Percentiles rank a stretch among this genome's conserved stretches.
Evolutionary conservation across 2,888 invertebrate genomes (phyloP).

Genomic region (Melanchra persicariae): DNA sequence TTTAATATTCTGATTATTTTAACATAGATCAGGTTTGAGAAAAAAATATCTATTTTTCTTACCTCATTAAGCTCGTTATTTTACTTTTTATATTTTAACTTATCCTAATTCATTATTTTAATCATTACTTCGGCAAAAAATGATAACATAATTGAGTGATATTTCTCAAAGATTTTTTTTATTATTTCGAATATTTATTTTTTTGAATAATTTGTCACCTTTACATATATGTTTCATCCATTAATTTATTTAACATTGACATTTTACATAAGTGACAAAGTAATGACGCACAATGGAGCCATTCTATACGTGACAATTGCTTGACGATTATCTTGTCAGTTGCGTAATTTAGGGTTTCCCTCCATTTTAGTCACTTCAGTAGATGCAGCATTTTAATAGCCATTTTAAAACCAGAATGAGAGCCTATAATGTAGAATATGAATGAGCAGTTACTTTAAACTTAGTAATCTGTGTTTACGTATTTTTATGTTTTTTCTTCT

Average conservation of each 20-base stretch:
- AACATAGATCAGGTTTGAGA: background rate
- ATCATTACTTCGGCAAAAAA: background rate
- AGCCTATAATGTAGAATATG: background rate
- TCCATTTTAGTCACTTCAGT: constrained; percentile 8
- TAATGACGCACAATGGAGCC: constrained; percentile 49
- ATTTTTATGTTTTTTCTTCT: background rate
- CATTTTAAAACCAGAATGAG: background rate
- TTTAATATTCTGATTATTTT: background rate
- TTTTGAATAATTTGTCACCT: background rate
- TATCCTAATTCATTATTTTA: background rate
- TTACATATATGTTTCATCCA: constrained; percentile 23
- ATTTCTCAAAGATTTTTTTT: background rate
- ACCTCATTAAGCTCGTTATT: background rate
- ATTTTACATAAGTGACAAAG: constrained; percentile 28
- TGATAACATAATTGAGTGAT: no score
- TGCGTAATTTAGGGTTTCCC: constrained; percentile 37
- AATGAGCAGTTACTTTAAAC: background rate
- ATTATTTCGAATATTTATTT: background rate
- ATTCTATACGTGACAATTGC: background rate
- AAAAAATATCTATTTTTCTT: background rate
- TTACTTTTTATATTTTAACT: background rate
- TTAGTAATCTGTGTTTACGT: background rate
- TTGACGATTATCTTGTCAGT: background rate
- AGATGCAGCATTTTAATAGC: constrained; percentile 13
- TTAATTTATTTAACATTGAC: constrained; percentile 43